Base-by-base conservation (phyloP, 2,888 invertebrate genomes). In the Limnephilus auricula region DNA sequence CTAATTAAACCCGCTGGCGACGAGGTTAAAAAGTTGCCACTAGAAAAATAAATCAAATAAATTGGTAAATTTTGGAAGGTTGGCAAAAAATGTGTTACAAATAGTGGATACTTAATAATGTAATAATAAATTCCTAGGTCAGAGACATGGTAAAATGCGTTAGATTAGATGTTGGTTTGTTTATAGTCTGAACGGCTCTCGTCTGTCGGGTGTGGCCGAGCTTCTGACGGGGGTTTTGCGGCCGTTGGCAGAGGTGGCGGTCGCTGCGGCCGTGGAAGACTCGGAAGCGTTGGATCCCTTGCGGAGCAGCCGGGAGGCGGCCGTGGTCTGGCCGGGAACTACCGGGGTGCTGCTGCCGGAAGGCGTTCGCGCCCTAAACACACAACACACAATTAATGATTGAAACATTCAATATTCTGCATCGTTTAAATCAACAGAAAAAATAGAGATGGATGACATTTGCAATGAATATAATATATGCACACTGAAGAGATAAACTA, bases 141-240 rank as follows among this genome's bases (percentile, higher is more conserved):
- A 45, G 85, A 85, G 13, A 25, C 10, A 30, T 40, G 18, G 85
- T 30, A 40, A 30, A 45, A 30, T 85, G 34, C 12, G n/a, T 31
- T 80, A 31, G 9, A 32, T 80, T 80, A 65, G 65, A 65, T 25
- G 82, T 34, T 82, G 32, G 82, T 80, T 80, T 65, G 94, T 95
- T 95, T 97, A 98, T 93, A 97, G 96, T 95, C 97, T 96, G 96
- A 97, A 97, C 94, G 97, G 97, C 95, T 97, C 97, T 94, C 97
- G 97, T 95, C 96, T 95, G 93, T 96, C 96, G 84, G 96, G 96
- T 94, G 94, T 94, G 78, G 95, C 94, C n/a, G 95, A 92, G 78
- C 93, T 92, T 88, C 92, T 87, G 90, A 95, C 94, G 25, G 95
- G 94, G 92, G 96, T 93, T 79, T 92, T 92, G 45, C 93, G 80